A percentile compares a stretch with the other conserved stretches of the same genome.
Evolutionary conservation across 2,797 vertebrate genomes (phyloP).

Genomic region (Poecilia wingei): DNA sequence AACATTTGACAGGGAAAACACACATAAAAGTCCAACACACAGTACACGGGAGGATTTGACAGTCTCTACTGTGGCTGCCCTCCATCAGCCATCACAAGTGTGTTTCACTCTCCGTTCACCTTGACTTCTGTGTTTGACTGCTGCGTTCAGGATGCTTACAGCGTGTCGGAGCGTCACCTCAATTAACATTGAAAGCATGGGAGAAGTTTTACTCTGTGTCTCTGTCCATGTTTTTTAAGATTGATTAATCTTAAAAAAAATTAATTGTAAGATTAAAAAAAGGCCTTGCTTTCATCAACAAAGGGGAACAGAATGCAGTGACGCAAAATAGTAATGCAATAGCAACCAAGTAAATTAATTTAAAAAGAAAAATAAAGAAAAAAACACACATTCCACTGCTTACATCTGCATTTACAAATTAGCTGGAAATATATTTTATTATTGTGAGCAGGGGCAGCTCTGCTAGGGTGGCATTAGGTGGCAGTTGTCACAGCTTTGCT

Average conservation of each 20-base stretch:
- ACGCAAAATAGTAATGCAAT: background rate
- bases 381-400: background rate
- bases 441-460: too few relatives aligned
- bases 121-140: constrained; percentile 55
- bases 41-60: background rate
- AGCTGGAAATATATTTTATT: background rate
- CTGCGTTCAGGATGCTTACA: constrained; percentile 59
- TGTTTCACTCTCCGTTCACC: constrained; percentile 41
- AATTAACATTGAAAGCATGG: constrained; percentile 47
- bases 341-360: background rate
- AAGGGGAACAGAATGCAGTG: background rate
- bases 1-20: background rate
- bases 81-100: background rate
- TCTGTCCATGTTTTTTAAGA: background rate
- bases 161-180: constrained; percentile 59
- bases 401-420: background rate
- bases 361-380: background rate
- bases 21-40: background rate
- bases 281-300: background rate
- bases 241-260: too few relatives aligned
- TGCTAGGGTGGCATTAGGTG: too few relatives aligned
- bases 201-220: background rate
- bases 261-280: too few relatives aligned
- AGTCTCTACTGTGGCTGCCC: background rate
- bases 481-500: too few relatives aligned